Percentiles rank a stretch among this genome's conserved stretches.
phyloP scores from a whole-genome alignment of 2,797 vertebrate genomes.

The Sardinella longiceps region DNA sequence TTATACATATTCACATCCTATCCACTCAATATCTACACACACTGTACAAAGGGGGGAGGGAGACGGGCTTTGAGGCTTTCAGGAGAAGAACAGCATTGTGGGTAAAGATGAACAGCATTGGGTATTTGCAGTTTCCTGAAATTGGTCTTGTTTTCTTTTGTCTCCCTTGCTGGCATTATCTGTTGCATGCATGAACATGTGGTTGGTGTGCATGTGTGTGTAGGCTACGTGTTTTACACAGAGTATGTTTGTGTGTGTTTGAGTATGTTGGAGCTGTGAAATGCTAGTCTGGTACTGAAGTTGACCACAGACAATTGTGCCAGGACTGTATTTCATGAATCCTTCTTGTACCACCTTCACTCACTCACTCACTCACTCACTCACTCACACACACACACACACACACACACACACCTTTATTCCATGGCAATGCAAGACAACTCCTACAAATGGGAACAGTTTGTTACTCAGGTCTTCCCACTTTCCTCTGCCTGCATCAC shows the following conservation, averaged over 20 bases:
- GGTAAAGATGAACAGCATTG: background rate
- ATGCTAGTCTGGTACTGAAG: background rate
- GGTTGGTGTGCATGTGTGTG: background rate
- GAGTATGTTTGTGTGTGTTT: constrained; percentile 4
- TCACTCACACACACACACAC: background rate
- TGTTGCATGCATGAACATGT: background rate
- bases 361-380: background rate
- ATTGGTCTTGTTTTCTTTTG: background rate
- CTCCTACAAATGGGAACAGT: background rate
- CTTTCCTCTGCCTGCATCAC: constrained; percentile 22
- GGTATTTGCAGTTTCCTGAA: constrained; percentile 17
- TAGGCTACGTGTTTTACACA: background rate
- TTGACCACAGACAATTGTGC: constrained; percentile 6
- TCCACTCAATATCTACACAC: constrained; percentile 74
- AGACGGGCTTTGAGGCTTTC: background rate
- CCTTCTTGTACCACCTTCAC: background rate
- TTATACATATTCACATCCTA: constrained; percentile 96
- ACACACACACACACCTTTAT: background rate
- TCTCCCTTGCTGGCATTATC: background rate
- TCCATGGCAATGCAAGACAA: background rate
- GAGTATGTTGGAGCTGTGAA: background rate
- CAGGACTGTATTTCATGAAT: background rate
- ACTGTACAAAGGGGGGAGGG: constrained; percentile 62
- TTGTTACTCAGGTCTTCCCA: background rate
- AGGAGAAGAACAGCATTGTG: background rate